Conservation (phyloP, 2,113 vertebrate species). For the Empidonax alnorum region DNA sequence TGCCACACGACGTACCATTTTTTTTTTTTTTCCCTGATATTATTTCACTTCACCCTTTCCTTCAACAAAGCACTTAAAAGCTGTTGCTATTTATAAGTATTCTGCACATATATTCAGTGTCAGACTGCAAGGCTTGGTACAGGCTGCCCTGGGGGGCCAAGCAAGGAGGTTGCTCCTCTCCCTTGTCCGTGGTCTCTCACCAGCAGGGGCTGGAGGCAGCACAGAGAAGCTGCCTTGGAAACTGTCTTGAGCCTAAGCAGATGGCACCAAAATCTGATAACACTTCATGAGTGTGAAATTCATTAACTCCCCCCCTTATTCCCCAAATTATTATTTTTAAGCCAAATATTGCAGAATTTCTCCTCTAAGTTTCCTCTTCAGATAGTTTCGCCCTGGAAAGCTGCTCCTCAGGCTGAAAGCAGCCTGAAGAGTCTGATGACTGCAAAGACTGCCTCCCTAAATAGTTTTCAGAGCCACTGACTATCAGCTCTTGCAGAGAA, state of each 20-base stretch:
- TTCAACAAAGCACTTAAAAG: background rate
- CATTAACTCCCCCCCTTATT: background rate
- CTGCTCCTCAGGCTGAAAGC: background rate
- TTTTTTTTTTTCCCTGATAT: background rate
- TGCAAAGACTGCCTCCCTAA: background rate
- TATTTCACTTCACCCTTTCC: background rate
- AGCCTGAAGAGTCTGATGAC: background rate
- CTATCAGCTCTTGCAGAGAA: background rate
- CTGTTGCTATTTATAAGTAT: constrained; percentile 3
- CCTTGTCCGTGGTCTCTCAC: background rate
- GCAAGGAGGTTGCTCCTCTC: background rate
- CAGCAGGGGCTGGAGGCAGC: background rate
- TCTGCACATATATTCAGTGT: constrained; percentile 32
- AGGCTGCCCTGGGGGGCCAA: background rate
- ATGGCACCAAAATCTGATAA: constrained; percentile 42
- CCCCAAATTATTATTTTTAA: constrained; percentile 11
- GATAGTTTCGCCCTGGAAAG: background rate
- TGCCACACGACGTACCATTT: background rate
- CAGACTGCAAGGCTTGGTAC: background rate
- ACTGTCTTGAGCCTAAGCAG: constrained; percentile 29
- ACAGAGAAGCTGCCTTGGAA: background rate
- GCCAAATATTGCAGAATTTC: background rate
- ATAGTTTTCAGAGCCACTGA: background rate
- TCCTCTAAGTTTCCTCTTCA: background rate
- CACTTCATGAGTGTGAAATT: constrained; percentile 31